Conservation (phyloP, 2,113 vertebrate species). For the Grallaria varia region DNA sequence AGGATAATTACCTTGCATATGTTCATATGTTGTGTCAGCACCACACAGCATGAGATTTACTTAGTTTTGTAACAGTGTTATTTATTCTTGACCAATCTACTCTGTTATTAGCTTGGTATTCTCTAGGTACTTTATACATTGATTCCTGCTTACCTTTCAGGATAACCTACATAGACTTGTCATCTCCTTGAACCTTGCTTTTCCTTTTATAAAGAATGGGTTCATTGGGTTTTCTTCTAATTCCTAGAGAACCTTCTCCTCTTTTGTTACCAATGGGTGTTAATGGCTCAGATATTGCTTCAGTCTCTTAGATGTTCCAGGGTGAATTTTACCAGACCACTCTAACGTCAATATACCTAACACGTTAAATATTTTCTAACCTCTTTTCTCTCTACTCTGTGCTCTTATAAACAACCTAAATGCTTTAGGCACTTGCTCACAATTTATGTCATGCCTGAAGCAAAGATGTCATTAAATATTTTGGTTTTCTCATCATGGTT, state of each 20-base stretch:
- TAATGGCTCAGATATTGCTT: neutral
- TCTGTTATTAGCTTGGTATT: neutral
- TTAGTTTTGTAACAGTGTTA: neutral
- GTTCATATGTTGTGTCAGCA: neutral
- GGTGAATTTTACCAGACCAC: neutral
- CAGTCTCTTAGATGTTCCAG: neutral
- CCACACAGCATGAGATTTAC: neutral
- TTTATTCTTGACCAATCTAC: neutral
- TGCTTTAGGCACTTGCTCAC: neutral
- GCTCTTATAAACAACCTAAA: neutral
- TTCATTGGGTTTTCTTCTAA: neutral
- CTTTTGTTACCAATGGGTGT: neutral
- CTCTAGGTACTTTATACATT: neutral
- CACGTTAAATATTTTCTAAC: neutral
- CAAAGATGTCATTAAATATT: neutral
- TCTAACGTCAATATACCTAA: neutral
- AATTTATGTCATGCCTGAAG: neutral
- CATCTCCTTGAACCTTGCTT: neutral
- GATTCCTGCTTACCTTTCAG: neutral
- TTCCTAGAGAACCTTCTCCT: neutral
- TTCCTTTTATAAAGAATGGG: neutral
- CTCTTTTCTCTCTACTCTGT: neutral
- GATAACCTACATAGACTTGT: neutral
- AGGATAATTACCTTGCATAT: conserved; percentile 7
- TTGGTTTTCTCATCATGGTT: neutral